Base-by-base conservation (phyloP, 1,140 invertebrate genomes). In the Teleogryllus occipitalis region DNA sequence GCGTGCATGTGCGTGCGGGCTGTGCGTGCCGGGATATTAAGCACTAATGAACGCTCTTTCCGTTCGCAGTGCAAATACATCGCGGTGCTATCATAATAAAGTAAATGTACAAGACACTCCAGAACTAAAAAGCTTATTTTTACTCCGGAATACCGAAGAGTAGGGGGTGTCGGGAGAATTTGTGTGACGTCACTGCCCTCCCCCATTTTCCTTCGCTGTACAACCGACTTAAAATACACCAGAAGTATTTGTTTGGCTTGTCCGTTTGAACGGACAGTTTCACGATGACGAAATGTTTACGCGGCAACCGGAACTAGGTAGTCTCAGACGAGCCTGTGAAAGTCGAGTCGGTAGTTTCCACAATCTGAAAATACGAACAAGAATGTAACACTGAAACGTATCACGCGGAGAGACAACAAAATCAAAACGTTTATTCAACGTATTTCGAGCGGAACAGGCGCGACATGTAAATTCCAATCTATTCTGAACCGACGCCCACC, bases 331-430 rank as follows among this genome's bases (percentile, higher is more conserved):
- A 54, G 54, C 54, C 54, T 65, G 54, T 3, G 54, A 65, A 65
- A 65, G 54, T 65, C 54, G 54, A 65, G 54, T 18, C 54, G 54
- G 54, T 65, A 65, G 54, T 65, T 65, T 65, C 54, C 54, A 14
- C 54, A 65, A 65, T 65, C 54, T 65, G 10, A 65, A 65, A 65
- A 65, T 65, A 65, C 54, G 54, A 65, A 65, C 54, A 65, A 65
- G 54, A 65, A 18, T 65, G 54, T 65, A 65, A 65, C 54, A 65
- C 54, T 65, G 54, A 65, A 18, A 39, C 27, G 27, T 39, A 39
- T 39, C 27, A 39, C 5, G 5, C 1, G 27, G 27, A 39, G 27
- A 39, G 27, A 39, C 27, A 39, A 39, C 27, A 39, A 39, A 39
- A 39, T 39, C 27, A 39, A 39, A 39, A 39, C 27, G 27, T 39